Base-by-base conservation (phyloP, 1,140 invertebrate genomes). In the Homarus americanus region DNA sequence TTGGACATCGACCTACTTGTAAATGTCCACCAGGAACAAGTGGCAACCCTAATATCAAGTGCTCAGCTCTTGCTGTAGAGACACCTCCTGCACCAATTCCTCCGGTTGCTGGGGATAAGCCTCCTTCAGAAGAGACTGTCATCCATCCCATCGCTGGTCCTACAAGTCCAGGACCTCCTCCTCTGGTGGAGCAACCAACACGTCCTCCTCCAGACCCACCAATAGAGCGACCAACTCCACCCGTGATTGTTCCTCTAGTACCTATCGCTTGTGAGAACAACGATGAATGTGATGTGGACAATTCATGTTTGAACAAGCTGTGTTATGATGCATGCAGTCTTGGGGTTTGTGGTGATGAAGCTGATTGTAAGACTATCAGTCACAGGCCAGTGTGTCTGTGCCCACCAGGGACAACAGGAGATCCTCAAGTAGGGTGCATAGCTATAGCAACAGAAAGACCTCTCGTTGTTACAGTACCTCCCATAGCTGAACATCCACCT, bases 371-470 rank as follows among this genome's bases (percentile, higher is more conserved):
- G 82, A 93, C 91, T 66, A 89, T 93, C 58, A 91, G 93, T 69
- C 93, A 94, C 85, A 82, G 86, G 28, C 86, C 93, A 32, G 95
- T 96, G 28, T 98, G 98, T 93, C 96, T 96, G 91, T 98, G 97
- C 93, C 96, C 96, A 40, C 95, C 96, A 2, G 96, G 97, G 20
- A 98, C 96, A 93, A 94, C 95, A 58, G 97, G 97, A 80, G 96
- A 98, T 94, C 97, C 97, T 10, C 95, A 96, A 92, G 95, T 96
- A 4, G 94, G 95, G 32, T 98, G 98, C 40, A 66, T 58, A 28
- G 85, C 92, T 84, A 78, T 72, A 58, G 34, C 66, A 4, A 95
- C 95, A 72, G 69, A 89, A 58, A 93, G 93, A 17, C 58, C n/a
- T n/a, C n/a, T n/a, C n/a, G n/a, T n/a, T n/a, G n/a, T n/a, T n/a